phyloP scores from a whole-genome alignment of 1,140 invertebrate genomes.

The Ptiloglossa arizonensis region DNA sequence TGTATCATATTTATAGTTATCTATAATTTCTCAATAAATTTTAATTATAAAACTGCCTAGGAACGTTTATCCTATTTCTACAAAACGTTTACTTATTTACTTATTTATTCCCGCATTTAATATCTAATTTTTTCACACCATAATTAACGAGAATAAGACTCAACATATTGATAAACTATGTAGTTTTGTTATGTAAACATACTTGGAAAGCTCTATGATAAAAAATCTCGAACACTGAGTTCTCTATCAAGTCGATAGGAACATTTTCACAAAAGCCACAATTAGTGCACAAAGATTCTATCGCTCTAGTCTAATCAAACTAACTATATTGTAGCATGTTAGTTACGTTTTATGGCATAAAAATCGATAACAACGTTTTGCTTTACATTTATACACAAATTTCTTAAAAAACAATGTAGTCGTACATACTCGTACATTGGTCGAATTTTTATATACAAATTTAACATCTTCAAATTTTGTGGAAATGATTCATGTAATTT shows the following conservation, averaged over 20 bases:
- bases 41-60: slow-evolving; percentile 9
- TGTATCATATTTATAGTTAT: too few species aligned
- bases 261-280: slow-evolving; percentile 30
- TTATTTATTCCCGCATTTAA: not conserved
- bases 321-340: slow-evolving; percentile 28
- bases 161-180: not conserved
- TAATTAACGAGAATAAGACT: too few species aligned
- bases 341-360: slow-evolving; percentile 20
- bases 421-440: not conserved
- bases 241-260: slow-evolving; percentile 30
- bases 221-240: slow-evolving; percentile 37
- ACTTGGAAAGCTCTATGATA: slow-evolving; percentile 5
- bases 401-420: slow-evolving; percentile 25
- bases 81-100: not conserved
- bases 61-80: slow-evolving; percentile 3
- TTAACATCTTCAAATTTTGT: not conserved
- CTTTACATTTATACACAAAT: slow-evolving; percentile 15
- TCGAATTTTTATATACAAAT: slow-evolving; percentile 15
- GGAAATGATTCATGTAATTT: not conserved
- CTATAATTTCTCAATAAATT: not conserved
- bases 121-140: not conserved
- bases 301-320: slow-evolving; percentile 43
- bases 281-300: slow-evolving; percentile 29
- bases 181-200: not conserved
- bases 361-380: slow-evolving; percentile 22